phyloP scores from a whole-genome alignment of 1,140 invertebrate species.

The Paraescarpia echinospica region DNA sequence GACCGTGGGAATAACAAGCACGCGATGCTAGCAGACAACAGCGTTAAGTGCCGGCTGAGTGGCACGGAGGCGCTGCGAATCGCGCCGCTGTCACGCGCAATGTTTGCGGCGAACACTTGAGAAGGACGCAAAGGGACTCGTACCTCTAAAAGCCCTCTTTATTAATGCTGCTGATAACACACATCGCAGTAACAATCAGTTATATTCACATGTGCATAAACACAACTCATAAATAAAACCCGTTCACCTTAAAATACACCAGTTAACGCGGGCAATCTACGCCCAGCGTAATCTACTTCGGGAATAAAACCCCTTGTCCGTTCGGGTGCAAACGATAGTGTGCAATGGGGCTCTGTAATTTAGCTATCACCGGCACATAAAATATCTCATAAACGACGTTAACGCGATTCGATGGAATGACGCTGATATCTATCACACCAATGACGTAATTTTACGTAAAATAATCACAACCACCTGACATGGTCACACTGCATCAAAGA shows the following conservation, averaged over 20 bases:
- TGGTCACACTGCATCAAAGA: neutral
- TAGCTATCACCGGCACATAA: neutral
- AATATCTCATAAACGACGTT: too few relatives aligned
- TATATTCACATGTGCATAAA: neutral
- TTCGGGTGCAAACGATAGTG: neutral
- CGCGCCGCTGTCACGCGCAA: neutral
- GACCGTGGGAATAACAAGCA: neutral
- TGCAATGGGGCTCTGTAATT: neutral
- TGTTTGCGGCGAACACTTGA: neutral
- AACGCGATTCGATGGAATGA: too few relatives aligned
- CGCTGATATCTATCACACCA: too few relatives aligned
- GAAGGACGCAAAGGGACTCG: neutral
- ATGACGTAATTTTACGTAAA: neutral
- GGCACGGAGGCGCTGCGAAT: neutral
- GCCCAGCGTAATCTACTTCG: neutral
- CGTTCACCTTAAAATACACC: neutral
- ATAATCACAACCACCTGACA: neutral
- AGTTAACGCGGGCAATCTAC: neutral
- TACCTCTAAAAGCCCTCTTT: slow-evolving; percentile 5
- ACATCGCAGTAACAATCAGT: neutral
- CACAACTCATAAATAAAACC: neutral
- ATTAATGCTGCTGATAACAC: neutral
- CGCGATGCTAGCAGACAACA: neutral
- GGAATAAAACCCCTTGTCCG: neutral
- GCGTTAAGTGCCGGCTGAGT: neutral